A percentile compares a stretch with the other conserved stretches of the same genome.
Evolutionary conservation across 1,140 invertebrate species (phyloP).

Genomic region (Tenebrio molitor): DNA sequence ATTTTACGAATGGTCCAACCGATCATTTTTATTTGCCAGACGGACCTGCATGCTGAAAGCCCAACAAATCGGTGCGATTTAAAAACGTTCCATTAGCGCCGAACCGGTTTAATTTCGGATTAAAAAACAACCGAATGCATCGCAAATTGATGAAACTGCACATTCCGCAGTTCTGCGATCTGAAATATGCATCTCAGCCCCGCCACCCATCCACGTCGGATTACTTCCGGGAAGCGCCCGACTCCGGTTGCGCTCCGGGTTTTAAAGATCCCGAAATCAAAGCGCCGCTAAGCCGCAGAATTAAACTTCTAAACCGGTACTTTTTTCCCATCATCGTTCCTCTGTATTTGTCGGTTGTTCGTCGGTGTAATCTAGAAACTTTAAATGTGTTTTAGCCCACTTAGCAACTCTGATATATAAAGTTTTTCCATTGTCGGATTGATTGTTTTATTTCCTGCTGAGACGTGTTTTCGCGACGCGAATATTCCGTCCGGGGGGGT

Average conservation of each 20-base stretch:
- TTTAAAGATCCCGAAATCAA: slow-evolving; percentile 48
- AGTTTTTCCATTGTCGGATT: slow-evolving; percentile 27
- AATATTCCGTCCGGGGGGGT: background rate
- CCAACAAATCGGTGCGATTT: too few species aligned
- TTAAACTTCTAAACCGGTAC: slow-evolving; percentile 44
- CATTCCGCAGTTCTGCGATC: too few species aligned
- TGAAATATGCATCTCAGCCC: too few species aligned
- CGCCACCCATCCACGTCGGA: slow-evolving; percentile 26
- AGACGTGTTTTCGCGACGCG: slow-evolving; percentile 7
- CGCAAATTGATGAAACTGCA: background rate
- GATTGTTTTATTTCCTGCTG: slow-evolving; percentile 21
- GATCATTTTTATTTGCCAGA: too few species aligned
- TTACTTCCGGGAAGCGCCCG: slow-evolving; percentile 27
- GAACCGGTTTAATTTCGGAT: too few species aligned
- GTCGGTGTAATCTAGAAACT: slow-evolving; percentile 42
- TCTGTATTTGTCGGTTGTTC: slow-evolving; percentile 51
- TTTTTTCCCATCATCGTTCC: slow-evolving; percentile 44
- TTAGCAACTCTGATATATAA: slow-evolving; percentile 27
- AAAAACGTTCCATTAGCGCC: too few species aligned
- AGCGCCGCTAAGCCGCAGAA: slow-evolving; percentile 48
- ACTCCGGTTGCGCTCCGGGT: slow-evolving; percentile 1
- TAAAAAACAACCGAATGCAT: too few species aligned
- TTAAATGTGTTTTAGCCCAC: slow-evolving; percentile 47
- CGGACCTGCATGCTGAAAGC: too few species aligned
- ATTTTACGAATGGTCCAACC: too few species aligned